These are phyloP conservation scores for Nomia melanderi DNA, from an alignment of 1,140 invertebrate species.

Conservation along the genomic window DNA sequence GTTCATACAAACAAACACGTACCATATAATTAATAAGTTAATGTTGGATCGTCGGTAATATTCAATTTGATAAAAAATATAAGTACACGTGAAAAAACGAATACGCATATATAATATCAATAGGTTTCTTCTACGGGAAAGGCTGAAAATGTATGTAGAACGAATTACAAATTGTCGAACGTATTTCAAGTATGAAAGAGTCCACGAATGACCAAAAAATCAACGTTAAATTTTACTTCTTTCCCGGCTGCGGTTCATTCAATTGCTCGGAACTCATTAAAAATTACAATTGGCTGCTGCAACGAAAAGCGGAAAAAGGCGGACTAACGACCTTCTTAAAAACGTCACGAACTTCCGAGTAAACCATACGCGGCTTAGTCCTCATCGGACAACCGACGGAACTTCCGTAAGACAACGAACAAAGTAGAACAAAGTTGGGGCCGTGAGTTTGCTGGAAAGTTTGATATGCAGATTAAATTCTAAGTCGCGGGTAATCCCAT, in stretches of 20 bases:
- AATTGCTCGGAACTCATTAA: not conserved
- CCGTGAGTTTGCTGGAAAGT: slow-evolving; percentile 23
- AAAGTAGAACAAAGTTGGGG: not conserved
- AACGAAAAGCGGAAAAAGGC: not conserved
- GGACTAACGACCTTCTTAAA: not conserved
- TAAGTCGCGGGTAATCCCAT: slow-evolving; percentile 21
- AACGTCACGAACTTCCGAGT: not conserved
- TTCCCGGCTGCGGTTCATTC: not conserved
- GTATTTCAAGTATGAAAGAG: too few species aligned
- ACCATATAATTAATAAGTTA: too few species aligned
- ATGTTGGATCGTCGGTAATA: too few species aligned
- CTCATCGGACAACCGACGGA: not conserved
- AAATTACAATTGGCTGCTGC: not conserved
- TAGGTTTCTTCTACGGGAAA: too few species aligned
- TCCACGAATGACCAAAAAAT: not conserved
- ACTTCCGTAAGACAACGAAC: not conserved
- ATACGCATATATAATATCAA: too few species aligned
- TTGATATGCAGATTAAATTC: slow-evolving; percentile 47
- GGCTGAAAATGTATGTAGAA: too few species aligned
- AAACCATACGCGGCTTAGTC: not conserved
- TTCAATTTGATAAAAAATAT: too few species aligned
- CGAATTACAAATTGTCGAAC: too few species aligned
- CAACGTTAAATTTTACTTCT: not conserved
- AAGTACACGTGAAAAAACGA: not conserved
- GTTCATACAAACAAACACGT: too few species aligned